A percentile compares a stretch with the other conserved stretches of the same genome.
Conservation (phyloP, 2,888 invertebrate species). For the Pterostichus madidus region DNA sequence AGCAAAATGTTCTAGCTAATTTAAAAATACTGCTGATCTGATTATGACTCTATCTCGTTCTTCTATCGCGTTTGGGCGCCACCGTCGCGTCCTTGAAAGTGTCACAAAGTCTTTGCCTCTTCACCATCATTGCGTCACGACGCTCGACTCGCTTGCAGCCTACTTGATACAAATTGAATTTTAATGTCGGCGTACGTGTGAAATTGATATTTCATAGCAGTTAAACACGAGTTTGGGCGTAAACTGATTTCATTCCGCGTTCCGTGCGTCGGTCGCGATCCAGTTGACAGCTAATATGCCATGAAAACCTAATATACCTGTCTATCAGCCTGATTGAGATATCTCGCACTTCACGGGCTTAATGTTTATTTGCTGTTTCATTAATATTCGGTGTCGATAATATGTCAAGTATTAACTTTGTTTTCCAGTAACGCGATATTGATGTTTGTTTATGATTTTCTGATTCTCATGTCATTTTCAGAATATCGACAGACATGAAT, state of each 20-base stretch:
- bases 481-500: not conserved
- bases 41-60: too few relatives aligned
- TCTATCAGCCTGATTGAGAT: constrained; percentile 5
- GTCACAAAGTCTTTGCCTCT: constrained; percentile 18
- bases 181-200: constrained; percentile 64
- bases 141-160: constrained; percentile 8
- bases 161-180: constrained; percentile 63
- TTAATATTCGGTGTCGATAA: constrained; percentile 1
- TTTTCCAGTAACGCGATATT: not conserved
- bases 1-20: too few relatives aligned
- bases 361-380: constrained; percentile 50
- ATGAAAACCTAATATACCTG: constrained; percentile 56
- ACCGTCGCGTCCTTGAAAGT: not conserved
- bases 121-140: constrained; percentile 24
- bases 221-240: constrained; percentile 62
- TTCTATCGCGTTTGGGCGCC: not conserved
- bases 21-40: too few relatives aligned
- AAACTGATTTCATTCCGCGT: constrained; percentile 40
- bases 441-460: not conserved
- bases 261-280: constrained; percentile 1
- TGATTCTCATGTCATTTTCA: not conserved
- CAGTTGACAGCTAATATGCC: constrained; percentile 58
- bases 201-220: constrained; percentile 66
- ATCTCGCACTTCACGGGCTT: not conserved
- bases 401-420: constrained; percentile 31